phyloP scores from a whole-genome alignment of 1,140 invertebrate species.

The Andrena cerasifolii region DNA sequence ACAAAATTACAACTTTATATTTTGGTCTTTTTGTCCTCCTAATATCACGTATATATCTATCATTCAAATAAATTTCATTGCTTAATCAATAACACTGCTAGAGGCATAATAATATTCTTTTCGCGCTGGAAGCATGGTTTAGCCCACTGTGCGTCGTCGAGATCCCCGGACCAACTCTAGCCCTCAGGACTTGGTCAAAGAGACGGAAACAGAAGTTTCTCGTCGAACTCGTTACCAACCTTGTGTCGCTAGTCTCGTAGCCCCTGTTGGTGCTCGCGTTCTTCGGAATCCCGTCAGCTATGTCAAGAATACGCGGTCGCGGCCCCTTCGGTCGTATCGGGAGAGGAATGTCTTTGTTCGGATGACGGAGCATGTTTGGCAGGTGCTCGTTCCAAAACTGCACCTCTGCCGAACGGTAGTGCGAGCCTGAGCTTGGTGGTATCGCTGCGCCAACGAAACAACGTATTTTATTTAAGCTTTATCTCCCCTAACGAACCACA shows the following conservation, averaged over 20 bases:
- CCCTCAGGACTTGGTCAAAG: not conserved
- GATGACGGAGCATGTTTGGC: constrained; percentile 83
- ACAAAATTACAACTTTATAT: no score
- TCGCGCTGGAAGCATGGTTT: no score
- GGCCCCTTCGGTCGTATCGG: constrained; percentile 60
- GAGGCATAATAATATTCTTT: no score
- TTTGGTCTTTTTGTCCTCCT: no score
- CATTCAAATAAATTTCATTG: no score
- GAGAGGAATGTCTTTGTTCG: constrained; percentile 71
- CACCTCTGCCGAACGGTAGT: constrained; percentile 86
- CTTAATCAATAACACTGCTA: no score
- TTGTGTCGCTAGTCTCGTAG: constrained; percentile 38
- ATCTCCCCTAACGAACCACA: not conserved
- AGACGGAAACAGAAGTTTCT: not conserved
- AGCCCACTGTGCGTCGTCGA: no score
- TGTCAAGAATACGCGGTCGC: constrained; percentile 70
- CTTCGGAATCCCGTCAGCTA: constrained; percentile 70
- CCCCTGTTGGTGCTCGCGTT: constrained; percentile 59
- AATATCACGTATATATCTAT: no score
- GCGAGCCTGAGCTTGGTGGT: constrained; percentile 85
- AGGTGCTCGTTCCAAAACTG: constrained; percentile 89
- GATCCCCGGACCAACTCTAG: not conserved
- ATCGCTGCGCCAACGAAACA: constrained; percentile 82
- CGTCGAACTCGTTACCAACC: constrained; percentile 29
- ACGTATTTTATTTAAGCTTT: not conserved